Conservation (phyloP, 2,113 vertebrate genomes). For the Spizaetus ornatus region DNA sequence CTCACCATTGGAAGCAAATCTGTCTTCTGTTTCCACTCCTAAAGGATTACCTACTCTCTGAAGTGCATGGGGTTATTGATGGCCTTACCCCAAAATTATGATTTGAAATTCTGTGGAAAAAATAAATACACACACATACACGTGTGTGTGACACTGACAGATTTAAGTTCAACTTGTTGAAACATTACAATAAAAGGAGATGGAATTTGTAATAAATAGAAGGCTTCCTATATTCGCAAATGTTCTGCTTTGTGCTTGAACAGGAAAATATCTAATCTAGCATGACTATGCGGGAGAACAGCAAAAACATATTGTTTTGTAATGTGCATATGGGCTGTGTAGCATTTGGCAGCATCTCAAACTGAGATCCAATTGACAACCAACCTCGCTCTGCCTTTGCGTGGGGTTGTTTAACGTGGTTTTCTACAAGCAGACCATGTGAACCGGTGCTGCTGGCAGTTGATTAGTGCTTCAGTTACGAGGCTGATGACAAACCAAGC, state of each 20-base stretch:
- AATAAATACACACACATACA: background rate
- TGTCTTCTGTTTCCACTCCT: slow-evolving; percentile 80
- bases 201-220: slow-evolving; percentile 28
- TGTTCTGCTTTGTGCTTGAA: background rate
- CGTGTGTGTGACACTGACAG: background rate
- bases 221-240: background rate
- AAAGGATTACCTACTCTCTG: slow-evolving; percentile 75
- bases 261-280: background rate
- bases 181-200: slow-evolving; percentile 11
- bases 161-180: slow-evolving; percentile 13
- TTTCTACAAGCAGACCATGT: background rate
- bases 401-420: background rate
- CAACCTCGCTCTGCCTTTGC: background rate
- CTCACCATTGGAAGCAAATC: slow-evolving; percentile 78
- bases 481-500: background rate
- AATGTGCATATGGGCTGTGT: background rate
- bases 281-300: background rate
- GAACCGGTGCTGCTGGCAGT: background rate
- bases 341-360: background rate
- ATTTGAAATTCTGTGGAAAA: slow-evolving; percentile 53
- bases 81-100: slow-evolving; percentile 57
- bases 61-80: slow-evolving; percentile 63
- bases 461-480: background rate
- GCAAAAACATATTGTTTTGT: background rate
- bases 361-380: background rate